A percentile compares a stretch with the other conserved stretches of the same genome.
These are phyloP conservation scores for Drosophila aff. DNA, from an alignment of 1,140 invertebrate genomes.

Conservation along the genomic window DNA sequence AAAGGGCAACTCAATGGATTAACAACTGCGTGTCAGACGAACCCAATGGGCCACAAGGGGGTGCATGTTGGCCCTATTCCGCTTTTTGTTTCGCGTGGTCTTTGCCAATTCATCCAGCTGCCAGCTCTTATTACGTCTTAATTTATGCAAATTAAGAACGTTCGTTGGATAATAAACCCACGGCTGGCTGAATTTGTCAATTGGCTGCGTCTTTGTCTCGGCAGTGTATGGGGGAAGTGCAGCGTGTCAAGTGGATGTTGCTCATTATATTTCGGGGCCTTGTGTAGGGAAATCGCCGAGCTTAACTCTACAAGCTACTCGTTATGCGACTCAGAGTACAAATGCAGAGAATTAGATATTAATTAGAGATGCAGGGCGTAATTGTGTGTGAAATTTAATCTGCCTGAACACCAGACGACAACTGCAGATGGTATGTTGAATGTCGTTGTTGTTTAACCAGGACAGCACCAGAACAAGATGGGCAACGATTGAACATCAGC, in stretches of 20 bases:
- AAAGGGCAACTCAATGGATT: not conserved
- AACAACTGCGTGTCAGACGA: constrained; percentile 39
- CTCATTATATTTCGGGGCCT: not conserved
- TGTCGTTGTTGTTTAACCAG: not conserved
- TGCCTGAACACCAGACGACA: not conserved
- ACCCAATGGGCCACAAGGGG: not conserved
- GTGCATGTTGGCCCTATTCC: not conserved
- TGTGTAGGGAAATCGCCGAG: not conserved
- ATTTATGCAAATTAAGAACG: constrained; percentile 65
- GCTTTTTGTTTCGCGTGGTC: constrained; percentile 18
- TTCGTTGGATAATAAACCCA: constrained; percentile 35
- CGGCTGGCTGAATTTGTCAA: not conserved
- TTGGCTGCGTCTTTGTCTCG: not conserved
- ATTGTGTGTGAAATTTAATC: not conserved
- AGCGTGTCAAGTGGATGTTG: constrained; percentile 14
- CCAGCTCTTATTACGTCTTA: constrained; percentile 59
- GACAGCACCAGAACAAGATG: too few species aligned
- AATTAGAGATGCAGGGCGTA: constrained; percentile 7
- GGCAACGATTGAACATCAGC: not conserved
- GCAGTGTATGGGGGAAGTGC: constrained; percentile 1
- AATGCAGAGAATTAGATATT: not conserved
- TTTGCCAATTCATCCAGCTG: constrained; percentile 61
- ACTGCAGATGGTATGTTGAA: not conserved
- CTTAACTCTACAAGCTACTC: not conserved
- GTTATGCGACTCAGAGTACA: not conserved